Conservation (phyloP, 2,113 vertebrate species). For the Scartelaos histophorus region DNA sequence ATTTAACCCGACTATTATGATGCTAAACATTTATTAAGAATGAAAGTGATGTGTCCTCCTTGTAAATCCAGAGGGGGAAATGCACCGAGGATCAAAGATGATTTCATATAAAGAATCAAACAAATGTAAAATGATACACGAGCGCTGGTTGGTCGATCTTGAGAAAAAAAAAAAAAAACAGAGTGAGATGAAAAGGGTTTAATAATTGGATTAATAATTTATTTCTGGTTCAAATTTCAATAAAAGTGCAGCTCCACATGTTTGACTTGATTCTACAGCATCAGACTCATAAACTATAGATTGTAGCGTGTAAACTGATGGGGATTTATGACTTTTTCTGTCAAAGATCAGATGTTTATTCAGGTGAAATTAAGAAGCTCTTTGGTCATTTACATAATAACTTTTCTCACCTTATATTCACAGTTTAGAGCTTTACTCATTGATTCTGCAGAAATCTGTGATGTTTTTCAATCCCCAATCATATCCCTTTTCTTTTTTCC, state of each 20-base stretch:
- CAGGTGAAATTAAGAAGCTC: too few relatives aligned
- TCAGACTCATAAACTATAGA: background rate
- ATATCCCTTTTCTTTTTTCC: too few relatives aligned
- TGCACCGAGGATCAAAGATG: conserved; percentile 3
- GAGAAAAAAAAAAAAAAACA: background rate
- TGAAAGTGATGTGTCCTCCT: background rate
- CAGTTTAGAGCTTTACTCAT: too few relatives aligned
- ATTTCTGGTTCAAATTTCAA: background rate
- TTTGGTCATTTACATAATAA: too few relatives aligned
- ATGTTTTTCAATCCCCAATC: too few relatives aligned
- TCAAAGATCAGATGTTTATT: too few relatives aligned
- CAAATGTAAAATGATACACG: conserved; percentile 5
- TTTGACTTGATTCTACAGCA: background rate
- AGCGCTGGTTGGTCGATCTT: background rate
- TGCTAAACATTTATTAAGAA: conserved; percentile 7
- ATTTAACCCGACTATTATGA: background rate
- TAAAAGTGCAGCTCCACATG: background rate
- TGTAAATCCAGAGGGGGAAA: background rate
- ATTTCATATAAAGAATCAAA: conserved; percentile 9
- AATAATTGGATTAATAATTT: background rate
- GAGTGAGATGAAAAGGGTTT: background rate
- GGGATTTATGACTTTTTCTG: background rate
- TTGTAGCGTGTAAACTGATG: background rate
- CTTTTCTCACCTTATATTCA: too few relatives aligned
- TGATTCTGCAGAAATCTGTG: too few relatives aligned